Conservation (phyloP, 2,797 vertebrate genomes). For the Sarcophilus harrisii region DNA sequence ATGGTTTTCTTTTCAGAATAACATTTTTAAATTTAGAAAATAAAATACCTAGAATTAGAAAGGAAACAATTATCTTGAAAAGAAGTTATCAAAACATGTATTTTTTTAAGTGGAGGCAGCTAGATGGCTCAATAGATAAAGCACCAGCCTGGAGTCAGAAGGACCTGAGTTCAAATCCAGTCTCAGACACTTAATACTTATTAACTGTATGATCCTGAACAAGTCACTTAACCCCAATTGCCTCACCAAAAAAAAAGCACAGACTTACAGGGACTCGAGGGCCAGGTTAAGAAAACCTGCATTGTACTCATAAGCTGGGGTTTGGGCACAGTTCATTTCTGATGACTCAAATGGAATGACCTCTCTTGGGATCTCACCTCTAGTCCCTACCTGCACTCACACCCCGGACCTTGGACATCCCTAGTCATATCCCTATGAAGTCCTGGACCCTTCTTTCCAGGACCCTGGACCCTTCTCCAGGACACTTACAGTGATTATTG, state of each 20-base stretch:
- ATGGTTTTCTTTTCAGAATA: not conserved
- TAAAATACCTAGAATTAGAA: not conserved
- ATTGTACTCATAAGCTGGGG: not conserved
- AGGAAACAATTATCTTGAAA: not conserved
- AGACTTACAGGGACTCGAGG: too few relatives aligned
- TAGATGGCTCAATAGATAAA: too few relatives aligned
- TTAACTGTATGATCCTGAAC: too few relatives aligned
- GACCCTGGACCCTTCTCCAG: too few relatives aligned
- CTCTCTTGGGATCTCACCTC: not conserved
- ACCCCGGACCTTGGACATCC: not conserved
- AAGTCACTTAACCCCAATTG: too few relatives aligned
- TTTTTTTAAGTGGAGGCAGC: too few relatives aligned
- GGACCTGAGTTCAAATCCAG: too few relatives aligned
- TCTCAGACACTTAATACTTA: too few relatives aligned
- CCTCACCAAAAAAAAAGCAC: too few relatives aligned
- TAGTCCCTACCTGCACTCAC: not conserved
- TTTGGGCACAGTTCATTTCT: not conserved
- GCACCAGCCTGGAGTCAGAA: too few relatives aligned
- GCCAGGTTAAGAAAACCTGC: not conserved
- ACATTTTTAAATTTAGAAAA: not conserved
- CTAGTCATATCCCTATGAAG: not conserved
- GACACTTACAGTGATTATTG: not conserved
- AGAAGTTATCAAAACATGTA: too few relatives aligned
- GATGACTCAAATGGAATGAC: not conserved
- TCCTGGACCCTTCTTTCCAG: not conserved